These are phyloP conservation scores for Jordanella pulchra DNA, from an alignment of 2,797 vertebrate species.

Conservation along the genomic window DNA sequence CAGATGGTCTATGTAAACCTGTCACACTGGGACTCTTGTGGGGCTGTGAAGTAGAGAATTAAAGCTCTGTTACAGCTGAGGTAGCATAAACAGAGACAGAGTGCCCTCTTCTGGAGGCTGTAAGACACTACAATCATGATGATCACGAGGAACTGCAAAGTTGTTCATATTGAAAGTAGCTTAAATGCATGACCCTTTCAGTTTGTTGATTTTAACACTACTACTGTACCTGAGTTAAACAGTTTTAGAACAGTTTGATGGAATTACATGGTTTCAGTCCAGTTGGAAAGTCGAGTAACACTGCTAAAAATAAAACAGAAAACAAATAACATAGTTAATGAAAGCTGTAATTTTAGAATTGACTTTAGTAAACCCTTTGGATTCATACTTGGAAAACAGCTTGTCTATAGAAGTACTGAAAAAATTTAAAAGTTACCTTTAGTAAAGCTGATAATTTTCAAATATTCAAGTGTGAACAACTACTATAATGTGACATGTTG, in stretches of 20 bases:
- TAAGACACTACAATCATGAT: conserved; percentile 23
- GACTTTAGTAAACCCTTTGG: not conserved
- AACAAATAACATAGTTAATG: not conserved
- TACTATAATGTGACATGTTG: not conserved
- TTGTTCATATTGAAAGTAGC: not conserved
- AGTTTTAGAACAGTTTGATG: not conserved
- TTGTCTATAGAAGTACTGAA: not conserved
- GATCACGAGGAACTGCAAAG: not conserved
- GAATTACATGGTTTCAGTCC: not conserved
- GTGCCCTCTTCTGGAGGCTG: conserved; percentile 75
- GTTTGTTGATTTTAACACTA: not conserved
- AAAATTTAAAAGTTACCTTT: not conserved
- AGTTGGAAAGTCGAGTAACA: not conserved
- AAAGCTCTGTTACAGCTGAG: conserved; percentile 59
- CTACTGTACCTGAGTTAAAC: not conserved
- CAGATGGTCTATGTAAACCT: conserved; percentile 78
- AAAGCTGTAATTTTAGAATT: not conserved
- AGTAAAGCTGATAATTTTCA: not conserved
- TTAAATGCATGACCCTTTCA: not conserved
- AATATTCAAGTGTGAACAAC: not conserved
- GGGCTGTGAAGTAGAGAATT: conserved; percentile 55
- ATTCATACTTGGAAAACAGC: not conserved
- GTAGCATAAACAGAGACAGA: conserved; percentile 61
- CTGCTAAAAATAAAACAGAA: not conserved
- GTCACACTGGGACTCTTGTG: conserved; percentile 76